Evolutionary conservation across 1,140 invertebrate genomes (phyloP), one percentile per base, ranked within the genome.

Genomic region (Sycophaga agraensis): DNA sequence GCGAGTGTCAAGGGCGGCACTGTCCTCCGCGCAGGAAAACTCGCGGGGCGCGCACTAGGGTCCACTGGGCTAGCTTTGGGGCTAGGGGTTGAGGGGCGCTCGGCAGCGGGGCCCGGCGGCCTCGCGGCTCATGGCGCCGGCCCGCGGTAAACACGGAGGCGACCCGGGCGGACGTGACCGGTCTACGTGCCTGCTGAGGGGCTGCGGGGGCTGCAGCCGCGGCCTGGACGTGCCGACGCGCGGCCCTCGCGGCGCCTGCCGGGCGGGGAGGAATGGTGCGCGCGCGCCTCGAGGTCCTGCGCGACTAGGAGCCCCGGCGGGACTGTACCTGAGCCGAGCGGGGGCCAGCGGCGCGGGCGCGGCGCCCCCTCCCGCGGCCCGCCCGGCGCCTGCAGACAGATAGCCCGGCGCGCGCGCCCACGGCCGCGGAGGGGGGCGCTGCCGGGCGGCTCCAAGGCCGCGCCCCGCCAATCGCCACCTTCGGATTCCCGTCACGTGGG

Each of bases 321-420:
- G 67, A 72, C 68, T 70, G 67, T 68, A 70, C 66, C 63, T 50
- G 39, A n/a, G n/a, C n/a, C n/a, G n/a, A n/a, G 54, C 28, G 28
- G 28, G 60, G 46, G 46, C 46, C 53, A 58, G 66, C 63, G 5
- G 67, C 64, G 59, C 58, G 62, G 62, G 56, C 64, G 62, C 66
- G 59, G 63, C 56, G 64, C 65, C 65, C 67, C 63, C 62, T 66
- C 45, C 34, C 42, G 19, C 28, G 12, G n/a, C 14, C 9, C 22
- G 14, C 1, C 0, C 16, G 2, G 14, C 26, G 3, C 28, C 28
- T 14, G 1, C 17, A 14, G 31, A 19, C 24, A 14, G 31, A 12
- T 19, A 17, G 34, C 12, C 3, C 50, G 39, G 26, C 5, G 37
- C 24, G 65, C 57, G 28, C 28, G 28, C 28, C 11, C 28, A 11